Base-by-base conservation (phyloP, 2,113 vertebrate species). In the Telmatochromis brachygnathus region DNA sequence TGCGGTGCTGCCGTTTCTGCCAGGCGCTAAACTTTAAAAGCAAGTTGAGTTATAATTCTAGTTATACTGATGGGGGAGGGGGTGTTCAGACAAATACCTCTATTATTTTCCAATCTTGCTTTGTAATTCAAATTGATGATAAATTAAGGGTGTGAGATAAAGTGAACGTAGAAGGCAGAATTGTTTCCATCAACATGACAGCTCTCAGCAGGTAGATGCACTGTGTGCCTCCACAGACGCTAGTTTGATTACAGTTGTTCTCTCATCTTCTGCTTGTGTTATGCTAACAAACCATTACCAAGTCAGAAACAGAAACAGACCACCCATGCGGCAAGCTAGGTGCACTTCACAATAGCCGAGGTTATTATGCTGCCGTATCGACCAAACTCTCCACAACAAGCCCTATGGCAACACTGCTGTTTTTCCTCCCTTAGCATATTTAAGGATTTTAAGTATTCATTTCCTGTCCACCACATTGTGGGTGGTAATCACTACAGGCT, bases 331-430 rank as follows among this genome's bases (percentile, higher is more conserved):
- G 86, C 6, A 28, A 60, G 49, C 87, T 62, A 65, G 79, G 80
- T 81, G 84, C 49, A 3, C 79, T 73, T 82, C 68, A 87, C 90
- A 94, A 88, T 84, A 87, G 85, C 77, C 9, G 23, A 86, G 65
- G 11, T 81, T n/a, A 65, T 91, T 92, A 85, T 62, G 21, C 77
- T 70, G 79, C 81, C 42, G 56, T 85, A 87, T 33, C 53, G 51
- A 68, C 68, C 87, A 87, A 90, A 91, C 79, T 89, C 91, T 81
- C 75, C 62, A 83, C 83, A 93, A 88, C 87, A 90, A 91, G 89
- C 94, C 79, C 93, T 89, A 94, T 91, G 87, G 93, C 84, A 95
- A 94, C 94, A 88, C 65, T 9, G 70, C 75, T 77, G 65, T 84
- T 84, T 85, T 80, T 82, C 87, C 79, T 77, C 23, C n/a, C 19